These are phyloP conservation scores for Atrichornis clamosus DNA, from an alignment of 2,113 vertebrate species.

Conservation along the genomic window DNA sequence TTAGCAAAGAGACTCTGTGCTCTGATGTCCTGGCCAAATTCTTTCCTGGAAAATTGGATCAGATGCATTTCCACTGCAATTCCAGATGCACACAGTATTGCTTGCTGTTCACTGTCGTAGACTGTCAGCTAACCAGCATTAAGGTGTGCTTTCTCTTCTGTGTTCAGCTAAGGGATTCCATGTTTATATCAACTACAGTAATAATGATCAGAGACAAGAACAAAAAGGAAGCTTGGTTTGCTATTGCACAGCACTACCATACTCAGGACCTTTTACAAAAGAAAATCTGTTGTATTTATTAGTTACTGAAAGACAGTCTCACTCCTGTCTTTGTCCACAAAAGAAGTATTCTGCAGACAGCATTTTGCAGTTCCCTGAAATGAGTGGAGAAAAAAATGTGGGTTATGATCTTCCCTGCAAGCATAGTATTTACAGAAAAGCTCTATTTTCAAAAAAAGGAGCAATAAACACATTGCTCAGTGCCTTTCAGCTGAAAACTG, in stretches of 20 bases:
- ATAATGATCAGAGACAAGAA: neutral
- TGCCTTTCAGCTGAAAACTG: neutral
- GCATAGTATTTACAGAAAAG: neutral
- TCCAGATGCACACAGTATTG: neutral
- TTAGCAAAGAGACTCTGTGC: neutral
- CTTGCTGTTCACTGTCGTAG: neutral
- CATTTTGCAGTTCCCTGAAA: accelerated
- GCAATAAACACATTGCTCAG: neutral
- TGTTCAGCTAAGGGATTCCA: neutral
- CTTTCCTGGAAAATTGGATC: neutral
- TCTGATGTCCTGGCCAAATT: conserved; percentile 16
- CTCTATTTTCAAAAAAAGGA: neutral
- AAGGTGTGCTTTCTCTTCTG: neutral
- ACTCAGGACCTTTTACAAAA: neutral
- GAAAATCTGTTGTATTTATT: neutral
- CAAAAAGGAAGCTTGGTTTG: neutral
- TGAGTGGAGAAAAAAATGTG: neutral
- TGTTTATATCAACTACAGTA: neutral
- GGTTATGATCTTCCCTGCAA: neutral
- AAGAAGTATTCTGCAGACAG: neutral
- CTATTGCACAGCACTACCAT: neutral
- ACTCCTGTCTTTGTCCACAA: neutral
- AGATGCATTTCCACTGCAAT: neutral
- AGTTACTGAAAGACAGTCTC: neutral
- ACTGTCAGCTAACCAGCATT: neutral